phyloP scores from a whole-genome alignment of 2,797 vertebrate species.

The Bovichtus diacanthus region DNA sequence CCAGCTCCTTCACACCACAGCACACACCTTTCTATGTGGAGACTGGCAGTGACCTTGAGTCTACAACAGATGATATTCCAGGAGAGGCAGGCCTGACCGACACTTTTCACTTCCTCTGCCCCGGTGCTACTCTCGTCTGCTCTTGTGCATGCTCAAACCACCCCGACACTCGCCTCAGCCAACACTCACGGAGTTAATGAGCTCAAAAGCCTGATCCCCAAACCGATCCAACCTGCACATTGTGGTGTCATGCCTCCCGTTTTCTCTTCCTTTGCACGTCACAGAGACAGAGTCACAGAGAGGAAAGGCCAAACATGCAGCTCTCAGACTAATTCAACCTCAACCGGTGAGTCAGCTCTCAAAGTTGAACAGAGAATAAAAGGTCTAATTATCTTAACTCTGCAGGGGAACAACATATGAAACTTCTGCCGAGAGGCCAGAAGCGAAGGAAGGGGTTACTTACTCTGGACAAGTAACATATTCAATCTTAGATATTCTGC shows the following conservation, averaged over 20 bases:
- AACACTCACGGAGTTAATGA: slow-evolving; percentile 75
- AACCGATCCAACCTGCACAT: slow-evolving; percentile 55
- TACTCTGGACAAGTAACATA: slow-evolving; percentile 14
- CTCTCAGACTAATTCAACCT: slow-evolving; percentile 58
- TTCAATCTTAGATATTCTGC: slow-evolving; percentile 15
- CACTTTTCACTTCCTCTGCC: slow-evolving; percentile 65
- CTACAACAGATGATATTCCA: slow-evolving; percentile 65
- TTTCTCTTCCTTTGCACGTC: slow-evolving; percentile 55
- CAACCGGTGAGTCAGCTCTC: slow-evolving; percentile 70
- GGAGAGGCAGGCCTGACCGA: slow-evolving; percentile 70
- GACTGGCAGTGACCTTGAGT: slow-evolving; percentile 70
- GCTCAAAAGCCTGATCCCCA: slow-evolving; percentile 65
- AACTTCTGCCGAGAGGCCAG: slow-evolving; percentile 35
- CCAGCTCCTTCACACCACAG: slow-evolving; percentile 51
- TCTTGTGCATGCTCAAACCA: slow-evolving; percentile 41
- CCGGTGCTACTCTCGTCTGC: slow-evolving; percentile 46
- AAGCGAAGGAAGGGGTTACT: slow-evolving; percentile 19
- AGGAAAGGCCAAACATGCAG: slow-evolving; percentile 79
- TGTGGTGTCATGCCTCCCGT: slow-evolving; percentile 42
- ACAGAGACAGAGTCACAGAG: slow-evolving; percentile 54
- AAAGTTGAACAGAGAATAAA: slow-evolving; percentile 65
- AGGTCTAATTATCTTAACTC: slow-evolving; percentile 72
- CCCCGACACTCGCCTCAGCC: slow-evolving; percentile 60
- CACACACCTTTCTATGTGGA: slow-evolving; percentile 47
- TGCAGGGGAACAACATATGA: slow-evolving; percentile 38